phyloP scores from a whole-genome alignment of 2,113 vertebrate species.

The Oophaga pumilio region DNA sequence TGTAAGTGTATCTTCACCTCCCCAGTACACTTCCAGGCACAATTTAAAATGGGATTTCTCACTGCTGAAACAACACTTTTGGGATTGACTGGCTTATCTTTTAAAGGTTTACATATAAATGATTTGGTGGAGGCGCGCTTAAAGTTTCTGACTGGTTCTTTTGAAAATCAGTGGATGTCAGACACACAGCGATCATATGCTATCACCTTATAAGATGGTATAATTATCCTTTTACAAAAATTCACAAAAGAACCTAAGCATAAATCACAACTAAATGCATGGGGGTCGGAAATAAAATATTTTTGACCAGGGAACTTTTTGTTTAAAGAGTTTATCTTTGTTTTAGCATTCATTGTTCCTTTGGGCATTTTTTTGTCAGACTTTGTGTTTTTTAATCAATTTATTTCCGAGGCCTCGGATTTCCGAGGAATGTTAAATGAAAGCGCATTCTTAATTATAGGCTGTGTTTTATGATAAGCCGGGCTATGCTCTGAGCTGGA shows the following conservation, averaged over 20 bases:
- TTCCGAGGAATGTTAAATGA: neutral
- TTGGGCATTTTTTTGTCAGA: neutral
- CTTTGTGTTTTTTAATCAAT: neutral
- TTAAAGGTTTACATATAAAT: too few species aligned
- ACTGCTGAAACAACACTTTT: too few species aligned
- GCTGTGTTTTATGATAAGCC: constrained; percentile 25
- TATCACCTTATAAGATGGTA: too few species aligned
- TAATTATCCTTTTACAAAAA: too few species aligned
- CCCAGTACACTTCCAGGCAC: too few species aligned
- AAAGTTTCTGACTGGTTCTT: too few species aligned
- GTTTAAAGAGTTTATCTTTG: neutral
- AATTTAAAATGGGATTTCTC: too few species aligned
- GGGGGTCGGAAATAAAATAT: neutral
- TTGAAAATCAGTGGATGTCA: too few species aligned
- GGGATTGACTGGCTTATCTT: too few species aligned
- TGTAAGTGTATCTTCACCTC: too few species aligned
- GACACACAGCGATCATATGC: too few species aligned
- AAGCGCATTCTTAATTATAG: neutral
- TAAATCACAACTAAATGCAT: neutral
- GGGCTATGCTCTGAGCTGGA: neutral
- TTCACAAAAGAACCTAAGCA: neutral
- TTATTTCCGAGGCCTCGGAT: neutral
- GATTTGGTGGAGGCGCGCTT: too few species aligned
- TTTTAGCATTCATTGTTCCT: neutral
- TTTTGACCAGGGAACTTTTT: neutral